A percentile compares a stretch with the other conserved stretches of the same genome.
These are phyloP conservation scores for Terebella lapidaria DNA, from an alignment of 2,888 invertebrate species.

Conservation along the genomic window DNA sequence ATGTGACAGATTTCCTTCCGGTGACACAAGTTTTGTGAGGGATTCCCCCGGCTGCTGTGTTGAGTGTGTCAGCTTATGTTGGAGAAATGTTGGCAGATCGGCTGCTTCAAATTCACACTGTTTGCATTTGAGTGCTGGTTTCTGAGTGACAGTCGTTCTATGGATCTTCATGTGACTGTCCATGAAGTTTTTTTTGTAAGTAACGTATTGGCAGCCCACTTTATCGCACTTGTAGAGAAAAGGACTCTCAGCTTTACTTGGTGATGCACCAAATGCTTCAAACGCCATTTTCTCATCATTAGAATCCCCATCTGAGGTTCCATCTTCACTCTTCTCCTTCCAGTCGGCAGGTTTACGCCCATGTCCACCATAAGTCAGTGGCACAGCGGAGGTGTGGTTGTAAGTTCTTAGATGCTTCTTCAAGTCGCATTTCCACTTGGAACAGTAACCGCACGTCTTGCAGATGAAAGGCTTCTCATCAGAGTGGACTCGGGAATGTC, in stretches of 20 bases:
- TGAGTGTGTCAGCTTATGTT: slow-evolving; percentile 39
- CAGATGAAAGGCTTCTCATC: slow-evolving; percentile 49
- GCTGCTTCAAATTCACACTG: slow-evolving; percentile 38
- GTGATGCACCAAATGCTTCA: not conserved
- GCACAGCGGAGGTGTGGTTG: slow-evolving; percentile 30
- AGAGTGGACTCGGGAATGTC: slow-evolving; percentile 46
- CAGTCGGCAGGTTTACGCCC: slow-evolving; percentile 10
- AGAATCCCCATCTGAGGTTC: not conserved
- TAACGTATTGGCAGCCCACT: slow-evolving; percentile 1
- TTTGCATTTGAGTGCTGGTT: slow-evolving; percentile 33
- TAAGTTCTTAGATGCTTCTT: slow-evolving; percentile 49
- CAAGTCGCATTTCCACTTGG: slow-evolving; percentile 50
- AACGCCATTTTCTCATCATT: not conserved
- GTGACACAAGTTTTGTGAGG: not conserved
- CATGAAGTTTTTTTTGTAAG: slow-evolving; percentile 9
- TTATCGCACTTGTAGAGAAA: slow-evolving; percentile 25
- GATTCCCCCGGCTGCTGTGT: not conserved
- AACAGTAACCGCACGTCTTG: slow-evolving; percentile 44
- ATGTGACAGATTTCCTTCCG: not conserved
- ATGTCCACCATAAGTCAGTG: slow-evolving; percentile 17
- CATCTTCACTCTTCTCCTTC: not conserved
- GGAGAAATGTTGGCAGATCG: slow-evolving; percentile 39
- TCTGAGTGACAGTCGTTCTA: slow-evolving; percentile 6
- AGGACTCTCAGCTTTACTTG: not conserved
- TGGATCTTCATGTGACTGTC: slow-evolving; percentile 37